phyloP scores from a whole-genome alignment of 2,113 vertebrate genomes.

The Planiliza haematocheilus region DNA sequence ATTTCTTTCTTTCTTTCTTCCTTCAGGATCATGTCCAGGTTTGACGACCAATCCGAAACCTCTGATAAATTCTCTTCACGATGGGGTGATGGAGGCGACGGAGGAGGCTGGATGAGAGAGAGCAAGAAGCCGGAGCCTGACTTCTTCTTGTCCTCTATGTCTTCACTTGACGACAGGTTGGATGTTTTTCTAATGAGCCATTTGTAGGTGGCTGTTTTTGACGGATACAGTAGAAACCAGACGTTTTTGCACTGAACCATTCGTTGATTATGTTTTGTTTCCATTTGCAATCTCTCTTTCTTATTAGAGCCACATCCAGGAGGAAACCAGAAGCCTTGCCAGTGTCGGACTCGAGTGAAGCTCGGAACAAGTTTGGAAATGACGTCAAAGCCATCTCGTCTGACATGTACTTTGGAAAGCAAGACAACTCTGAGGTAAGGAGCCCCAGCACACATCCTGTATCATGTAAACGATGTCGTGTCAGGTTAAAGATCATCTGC shows the following conservation, averaged over 20 bases:
- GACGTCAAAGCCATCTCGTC: slow-evolving; percentile 94
- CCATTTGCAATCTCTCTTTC: background rate
- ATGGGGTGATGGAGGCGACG: slow-evolving; percentile 85
- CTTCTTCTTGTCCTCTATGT: slow-evolving; percentile 75
- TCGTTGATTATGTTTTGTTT: too few species aligned
- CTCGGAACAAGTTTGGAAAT: slow-evolving; percentile 92
- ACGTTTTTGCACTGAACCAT: too few species aligned
- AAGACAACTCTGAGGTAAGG: slow-evolving; percentile 87
- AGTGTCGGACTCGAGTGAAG: slow-evolving; percentile 82
- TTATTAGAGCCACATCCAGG: slow-evolving; percentile 82
- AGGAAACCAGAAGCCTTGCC: slow-evolving; percentile 86
- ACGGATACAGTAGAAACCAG: too few species aligned
- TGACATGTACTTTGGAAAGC: slow-evolving; percentile 97
- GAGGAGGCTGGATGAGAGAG: slow-evolving; percentile 87
- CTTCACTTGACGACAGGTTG: slow-evolving; percentile 87
- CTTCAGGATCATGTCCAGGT: slow-evolving; percentile 73
- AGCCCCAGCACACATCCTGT: background rate
- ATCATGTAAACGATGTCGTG: too few species aligned
- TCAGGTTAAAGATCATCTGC: background rate
- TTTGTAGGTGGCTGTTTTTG: too few species aligned
- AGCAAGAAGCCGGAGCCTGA: slow-evolving; percentile 82
- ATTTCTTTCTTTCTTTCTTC: background rate
- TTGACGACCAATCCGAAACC: slow-evolving; percentile 83
- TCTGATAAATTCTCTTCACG: slow-evolving; percentile 82
- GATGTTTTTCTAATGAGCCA: background rate